A percentile compares a stretch with the other conserved stretches of the same genome.
phyloP scores from a whole-genome alignment of 2,888 invertebrate genomes.

The Oligia fasciuncula region DNA sequence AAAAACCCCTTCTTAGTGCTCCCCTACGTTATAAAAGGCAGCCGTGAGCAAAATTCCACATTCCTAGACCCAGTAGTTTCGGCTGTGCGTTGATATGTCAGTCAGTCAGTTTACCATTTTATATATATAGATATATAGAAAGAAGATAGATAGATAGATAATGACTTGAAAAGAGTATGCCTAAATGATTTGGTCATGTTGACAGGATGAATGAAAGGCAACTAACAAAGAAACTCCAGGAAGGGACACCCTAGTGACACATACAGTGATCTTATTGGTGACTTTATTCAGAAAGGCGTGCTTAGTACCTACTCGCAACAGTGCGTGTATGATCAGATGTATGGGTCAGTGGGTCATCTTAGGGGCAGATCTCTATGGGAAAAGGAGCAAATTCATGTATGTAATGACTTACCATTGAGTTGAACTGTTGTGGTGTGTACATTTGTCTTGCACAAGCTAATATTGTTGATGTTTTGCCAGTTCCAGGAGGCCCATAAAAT shows the following conservation, averaged over 20 bases:
- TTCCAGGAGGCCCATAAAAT: slow-evolving; percentile 99
- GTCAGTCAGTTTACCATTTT: too few species aligned
- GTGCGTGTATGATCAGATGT: not conserved
- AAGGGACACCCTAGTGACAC: too few species aligned
- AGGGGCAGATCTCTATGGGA: not conserved
- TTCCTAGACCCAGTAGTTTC: too few species aligned
- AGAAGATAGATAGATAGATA: too few species aligned
- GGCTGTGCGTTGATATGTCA: too few species aligned
- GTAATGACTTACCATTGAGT: slow-evolving; percentile 94
- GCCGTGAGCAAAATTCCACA: too few species aligned
- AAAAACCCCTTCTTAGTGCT: too few species aligned
- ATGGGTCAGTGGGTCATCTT: not conserved
- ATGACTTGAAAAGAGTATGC: not conserved
- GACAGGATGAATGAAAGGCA: not conserved
- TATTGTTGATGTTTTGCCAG: slow-evolving; percentile 99
- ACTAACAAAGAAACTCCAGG: not conserved
- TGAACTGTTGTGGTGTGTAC: slow-evolving; percentile 96
- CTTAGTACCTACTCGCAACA: not conserved
- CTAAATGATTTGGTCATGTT: not conserved
- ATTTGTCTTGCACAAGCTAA: slow-evolving; percentile 98
- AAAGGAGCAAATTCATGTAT: not conserved
- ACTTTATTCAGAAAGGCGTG: not conserved
- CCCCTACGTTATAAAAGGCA: too few species aligned
- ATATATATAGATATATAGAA: too few species aligned
- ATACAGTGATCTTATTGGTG: not conserved